Base-by-base conservation (phyloP, 2,797 vertebrate genomes). In the Paguma larvata region DNA sequence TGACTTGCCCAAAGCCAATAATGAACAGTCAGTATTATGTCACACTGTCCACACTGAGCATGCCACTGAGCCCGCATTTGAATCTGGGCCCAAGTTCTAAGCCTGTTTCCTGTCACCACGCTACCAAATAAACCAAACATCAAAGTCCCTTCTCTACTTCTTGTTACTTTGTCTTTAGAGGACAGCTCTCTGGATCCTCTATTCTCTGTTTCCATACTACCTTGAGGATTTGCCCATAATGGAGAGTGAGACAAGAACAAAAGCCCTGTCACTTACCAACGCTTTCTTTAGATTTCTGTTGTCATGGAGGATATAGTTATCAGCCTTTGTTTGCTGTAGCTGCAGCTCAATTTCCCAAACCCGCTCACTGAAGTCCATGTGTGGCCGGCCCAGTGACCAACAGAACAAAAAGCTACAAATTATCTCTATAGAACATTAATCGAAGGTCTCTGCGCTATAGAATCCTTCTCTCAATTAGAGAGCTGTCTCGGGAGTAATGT, bases 391-490 rank as follows among this genome's bases (percentile, higher is more conserved):
- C 77, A 95, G 34, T 96, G 93, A 98, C 96, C 96, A 97, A 2
- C 67, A 91, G 95, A 97, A 98, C 88, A 97, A 98, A 98, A 98
- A 87, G 68, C 97, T 96, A 97, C 97, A 98, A 98, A 98, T 99
- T 98, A 98, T 98, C 96, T 98, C 82, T 78, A 85, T 16, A 96
- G 96, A 95, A 95, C 94, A 97, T 98, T 98, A 97, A 98, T 98
- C 63, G 95, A 97, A 98, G 96, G 97, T 97, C 96, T 98, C 97
- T 94, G 92, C 19, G 27, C 96, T 97, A 72, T 98, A 97, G 98
- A 98, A 98, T 98, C 94, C 92, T 98, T 95, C 95, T 97, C 95
- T 98, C 96, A 98, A 94, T 98, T 98, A 98, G 95, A 96, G 97
- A 98, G 97, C 98, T 98, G 97, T 98, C 98, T 98, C 53, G 4